Conservation (phyloP, 2,113 vertebrate genomes). For the Eupsittula cactorum region DNA sequence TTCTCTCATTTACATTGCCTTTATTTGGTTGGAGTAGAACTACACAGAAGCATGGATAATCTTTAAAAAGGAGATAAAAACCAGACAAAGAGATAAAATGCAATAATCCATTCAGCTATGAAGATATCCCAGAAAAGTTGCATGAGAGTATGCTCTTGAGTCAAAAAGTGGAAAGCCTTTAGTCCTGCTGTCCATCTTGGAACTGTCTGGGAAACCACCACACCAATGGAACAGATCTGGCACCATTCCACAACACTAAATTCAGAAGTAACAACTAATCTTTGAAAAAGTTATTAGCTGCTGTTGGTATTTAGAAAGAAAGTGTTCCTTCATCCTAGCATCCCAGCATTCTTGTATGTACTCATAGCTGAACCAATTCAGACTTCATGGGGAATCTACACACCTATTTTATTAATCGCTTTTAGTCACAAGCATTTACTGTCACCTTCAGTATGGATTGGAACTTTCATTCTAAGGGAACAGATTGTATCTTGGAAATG, state of each 20-base stretch:
- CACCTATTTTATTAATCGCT: background rate
- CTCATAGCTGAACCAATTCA: background rate
- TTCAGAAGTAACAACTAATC: background rate
- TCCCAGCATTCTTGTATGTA: background rate
- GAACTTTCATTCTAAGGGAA: background rate
- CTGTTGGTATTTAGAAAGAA: background rate
- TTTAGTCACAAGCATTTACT: background rate
- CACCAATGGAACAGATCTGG: background rate
- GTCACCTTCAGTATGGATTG: background rate
- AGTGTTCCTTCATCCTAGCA: background rate
- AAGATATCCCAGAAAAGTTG: background rate
- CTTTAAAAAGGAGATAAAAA: constrained; percentile 14
- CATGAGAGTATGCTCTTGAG: background rate
- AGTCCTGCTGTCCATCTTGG: background rate
- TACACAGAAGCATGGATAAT: background rate
- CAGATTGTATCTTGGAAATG: background rate
- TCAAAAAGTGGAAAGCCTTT: background rate
- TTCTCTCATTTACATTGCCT: background rate
- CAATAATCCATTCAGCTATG: background rate
- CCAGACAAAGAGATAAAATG: background rate
- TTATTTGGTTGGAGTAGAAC: constrained; percentile 4
- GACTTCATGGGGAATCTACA: background rate
- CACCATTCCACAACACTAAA: background rate
- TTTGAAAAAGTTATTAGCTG: background rate
- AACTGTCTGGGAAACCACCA: background rate